A percentile compares a stretch with the other conserved stretches of the same genome.
Evolutionary conservation across 2,113 vertebrate species (phyloP).

Genomic region (Callipepla squamata): DNA sequence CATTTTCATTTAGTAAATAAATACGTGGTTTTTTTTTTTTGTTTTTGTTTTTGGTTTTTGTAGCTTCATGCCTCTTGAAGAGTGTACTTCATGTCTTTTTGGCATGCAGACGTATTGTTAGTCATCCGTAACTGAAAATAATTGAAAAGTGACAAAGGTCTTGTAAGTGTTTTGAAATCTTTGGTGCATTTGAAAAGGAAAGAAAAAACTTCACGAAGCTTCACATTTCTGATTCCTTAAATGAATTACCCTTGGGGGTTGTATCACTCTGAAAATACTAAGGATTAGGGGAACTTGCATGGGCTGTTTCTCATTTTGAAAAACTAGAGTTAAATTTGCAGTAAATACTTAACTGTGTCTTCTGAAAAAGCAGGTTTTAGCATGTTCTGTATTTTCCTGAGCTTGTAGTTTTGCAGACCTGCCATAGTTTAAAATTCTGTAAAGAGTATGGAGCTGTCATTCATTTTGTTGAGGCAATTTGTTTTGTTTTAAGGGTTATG

Average conservation of each 20-base stretch:
- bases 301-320: not conserved
- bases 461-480: not conserved
- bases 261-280: not conserved
- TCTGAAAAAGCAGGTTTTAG: not conserved
- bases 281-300: not conserved
- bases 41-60: not conserved
- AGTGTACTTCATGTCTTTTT: not conserved
- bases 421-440: not conserved
- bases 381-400: not conserved
- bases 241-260: not conserved
- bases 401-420: not conserved
- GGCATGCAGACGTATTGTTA: not conserved
- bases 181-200: not conserved
- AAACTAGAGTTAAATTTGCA: not conserved
- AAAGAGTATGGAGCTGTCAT: not conserved
- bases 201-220: not conserved
- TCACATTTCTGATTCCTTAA: not conserved
- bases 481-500: not conserved
- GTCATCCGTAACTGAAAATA: not conserved
- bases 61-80: not conserved
- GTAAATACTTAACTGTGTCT: not conserved
- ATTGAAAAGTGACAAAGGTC: not conserved
- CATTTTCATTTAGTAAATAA: not conserved
- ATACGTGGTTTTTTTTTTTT: not conserved
- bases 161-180: constrained; percentile 27